Base-by-base conservation (phyloP, 2,888 invertebrate species). In the Hemistola chrysoprasaria region DNA sequence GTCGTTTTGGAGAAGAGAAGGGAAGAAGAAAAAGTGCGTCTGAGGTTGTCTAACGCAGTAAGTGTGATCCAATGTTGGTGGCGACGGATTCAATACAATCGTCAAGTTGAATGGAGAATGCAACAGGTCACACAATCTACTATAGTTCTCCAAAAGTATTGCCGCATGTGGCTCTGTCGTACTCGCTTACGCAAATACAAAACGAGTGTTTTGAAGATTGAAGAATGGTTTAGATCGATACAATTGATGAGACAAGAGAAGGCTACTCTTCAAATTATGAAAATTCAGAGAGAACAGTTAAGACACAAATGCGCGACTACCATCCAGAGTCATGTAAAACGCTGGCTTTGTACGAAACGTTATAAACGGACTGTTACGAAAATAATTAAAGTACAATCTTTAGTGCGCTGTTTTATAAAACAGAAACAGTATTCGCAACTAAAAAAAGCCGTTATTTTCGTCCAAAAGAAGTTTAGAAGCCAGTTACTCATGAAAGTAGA, bases 11-110 rank as follows among this genome's bases (percentile, higher is more conserved):
- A 88, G 31, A 67, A 78, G 38, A 74, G 68, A 9, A 85, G 77
- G 34, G 78, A 89, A 40, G 77, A 82, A 40, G 71, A 82, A 44
- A 68, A 49, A 32, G 44, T 69, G 22, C 50, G 65, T 1, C 62
- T 63, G 11, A 56, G 56, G 40, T 53, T 59, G 8, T 67, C 66
- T 25, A 62, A 71, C 2, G 92, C 93, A 0, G 93, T 92, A 0
- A 79, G 70, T 7, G 71, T 74, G 8, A 92, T 94, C 37, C 94
- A 94, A 62, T 60, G 59, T 25, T 90, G 89, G 87, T 93, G 91
- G 90, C 83, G 83, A 7, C 65, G 76, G 7, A 80, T 81, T 8
- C 76, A 78, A 40, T 81, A 82, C 53, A 77, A 79, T 43, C 77
- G 84, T 3, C 57, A 78, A 25, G 71, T 85, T 0, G 75, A 78